Evolutionary conservation across 1,140 invertebrate genomes (phyloP).

Genomic region (Limonius californicus): DNA sequence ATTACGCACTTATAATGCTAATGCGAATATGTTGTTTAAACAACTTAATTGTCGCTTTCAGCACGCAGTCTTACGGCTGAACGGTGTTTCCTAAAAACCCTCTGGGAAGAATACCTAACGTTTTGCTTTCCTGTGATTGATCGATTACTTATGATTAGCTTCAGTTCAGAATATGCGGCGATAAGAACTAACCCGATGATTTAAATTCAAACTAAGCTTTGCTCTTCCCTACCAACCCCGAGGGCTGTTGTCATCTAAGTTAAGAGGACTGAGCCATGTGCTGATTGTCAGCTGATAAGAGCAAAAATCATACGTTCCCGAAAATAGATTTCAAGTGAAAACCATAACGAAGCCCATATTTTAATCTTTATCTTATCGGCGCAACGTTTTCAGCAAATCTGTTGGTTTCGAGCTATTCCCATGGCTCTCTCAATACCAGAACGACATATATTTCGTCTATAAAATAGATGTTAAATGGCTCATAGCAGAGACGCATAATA

Average conservation of each 20-base stretch:
- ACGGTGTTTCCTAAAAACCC: not conserved
- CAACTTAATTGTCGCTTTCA: conserved; percentile 36
- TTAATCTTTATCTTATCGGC: conserved; percentile 22
- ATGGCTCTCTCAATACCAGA: conserved; percentile 1
- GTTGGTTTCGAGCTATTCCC: not conserved
- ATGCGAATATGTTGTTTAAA: conserved; percentile 39
- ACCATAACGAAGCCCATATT: conserved; percentile 16
- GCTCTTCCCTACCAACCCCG: not conserved
- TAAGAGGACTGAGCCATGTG: conserved; percentile 6
- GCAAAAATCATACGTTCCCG: not conserved
- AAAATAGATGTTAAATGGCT: conserved; percentile 37
- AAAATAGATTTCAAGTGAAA: conserved; percentile 1
- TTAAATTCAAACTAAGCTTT: not conserved
- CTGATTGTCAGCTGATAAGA: not conserved
- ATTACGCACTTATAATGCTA: conserved; percentile 36
- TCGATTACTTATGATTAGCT: not conserved
- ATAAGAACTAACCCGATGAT: not conserved
- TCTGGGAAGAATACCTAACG: not conserved
- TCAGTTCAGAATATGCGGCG: not conserved
- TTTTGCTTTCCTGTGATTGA: conserved; percentile 10
- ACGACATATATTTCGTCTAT: conserved; percentile 10
- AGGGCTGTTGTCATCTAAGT: not conserved
- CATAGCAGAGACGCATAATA: conserved; percentile 37
- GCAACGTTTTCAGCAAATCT: conserved; percentile 2
- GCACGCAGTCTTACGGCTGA: not conserved